A percentile compares a stretch with the other conserved stretches of the same genome.
phyloP scores from a whole-genome alignment of 2,888 invertebrate genomes.

The Diarsia mendica region DNA sequence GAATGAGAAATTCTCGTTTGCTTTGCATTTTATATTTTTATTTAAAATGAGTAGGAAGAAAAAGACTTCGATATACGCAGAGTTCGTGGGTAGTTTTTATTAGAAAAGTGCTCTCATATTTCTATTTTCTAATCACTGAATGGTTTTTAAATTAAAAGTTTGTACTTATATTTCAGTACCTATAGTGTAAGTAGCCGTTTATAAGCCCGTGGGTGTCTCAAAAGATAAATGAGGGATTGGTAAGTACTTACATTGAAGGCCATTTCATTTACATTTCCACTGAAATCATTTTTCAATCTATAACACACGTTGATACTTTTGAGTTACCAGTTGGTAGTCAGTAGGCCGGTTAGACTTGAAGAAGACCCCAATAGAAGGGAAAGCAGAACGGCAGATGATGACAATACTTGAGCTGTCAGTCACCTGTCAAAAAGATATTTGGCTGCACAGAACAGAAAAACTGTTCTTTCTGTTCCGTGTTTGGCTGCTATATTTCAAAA shows the following conservation, averaged over 20 bases:
- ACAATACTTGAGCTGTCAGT: background rate
- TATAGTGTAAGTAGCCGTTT: background rate
- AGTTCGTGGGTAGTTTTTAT: conserved; percentile 13
- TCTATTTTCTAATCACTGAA: conserved; percentile 1
- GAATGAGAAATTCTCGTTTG: conserved; percentile 27
- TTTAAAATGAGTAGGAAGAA: background rate
- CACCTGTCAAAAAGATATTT: background rate
- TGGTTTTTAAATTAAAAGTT: conserved; percentile 5
- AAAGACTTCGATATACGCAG: background rate
- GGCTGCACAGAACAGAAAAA: too few species aligned
- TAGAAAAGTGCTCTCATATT: background rate
- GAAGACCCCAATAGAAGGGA: too few species aligned
- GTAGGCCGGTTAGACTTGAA: too few species aligned
- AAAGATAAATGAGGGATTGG: background rate
- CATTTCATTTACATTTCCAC: background rate
- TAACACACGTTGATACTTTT: background rate
- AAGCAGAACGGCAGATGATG: too few species aligned
- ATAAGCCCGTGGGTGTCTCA: background rate
- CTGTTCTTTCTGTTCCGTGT: too few species aligned
- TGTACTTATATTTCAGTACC: too few species aligned
- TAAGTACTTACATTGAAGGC: background rate
- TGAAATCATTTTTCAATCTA: background rate
- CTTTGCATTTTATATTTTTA: conserved; percentile 2
- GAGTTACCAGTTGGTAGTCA: background rate
- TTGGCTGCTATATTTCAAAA: background rate